Conservation (phyloP, 2,888 invertebrate genomes). For the Catocala fraxini region DNA sequence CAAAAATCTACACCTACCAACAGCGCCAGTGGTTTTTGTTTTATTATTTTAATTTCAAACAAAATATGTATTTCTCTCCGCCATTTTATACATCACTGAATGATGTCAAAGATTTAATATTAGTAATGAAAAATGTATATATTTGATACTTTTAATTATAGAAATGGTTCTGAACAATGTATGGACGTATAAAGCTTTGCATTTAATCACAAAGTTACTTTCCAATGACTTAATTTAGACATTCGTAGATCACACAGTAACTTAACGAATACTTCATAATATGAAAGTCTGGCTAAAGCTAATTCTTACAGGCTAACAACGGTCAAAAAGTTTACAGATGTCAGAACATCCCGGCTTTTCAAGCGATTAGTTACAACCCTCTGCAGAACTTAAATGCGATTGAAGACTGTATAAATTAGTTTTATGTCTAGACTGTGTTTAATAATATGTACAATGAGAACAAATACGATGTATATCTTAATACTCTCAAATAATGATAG, state of each 20-base stretch:
- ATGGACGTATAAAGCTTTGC: constrained; percentile 35
- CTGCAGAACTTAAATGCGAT: too few relatives aligned
- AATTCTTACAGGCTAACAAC: too few relatives aligned
- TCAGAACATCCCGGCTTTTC: too few relatives aligned
- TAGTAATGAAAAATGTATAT: constrained; percentile 57
- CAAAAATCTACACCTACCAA: constrained; percentile 21
- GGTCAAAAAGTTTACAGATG: too few relatives aligned
- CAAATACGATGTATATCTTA: constrained; percentile 8
- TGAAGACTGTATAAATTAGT: too few relatives aligned
- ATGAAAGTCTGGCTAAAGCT: neutral
- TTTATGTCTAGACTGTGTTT: too few relatives aligned
- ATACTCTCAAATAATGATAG: constrained; percentile 9
- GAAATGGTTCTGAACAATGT: constrained; percentile 45
- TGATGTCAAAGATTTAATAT: constrained; percentile 51
- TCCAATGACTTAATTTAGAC: constrained; percentile 27
- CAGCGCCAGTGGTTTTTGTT: constrained; percentile 34
- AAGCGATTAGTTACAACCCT: too few relatives aligned
- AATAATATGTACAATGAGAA: constrained; percentile 1
- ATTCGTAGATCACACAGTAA: constrained; percentile 18
- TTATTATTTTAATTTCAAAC: constrained; percentile 24
- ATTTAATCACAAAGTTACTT: constrained; percentile 38
- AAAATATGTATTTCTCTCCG: constrained; percentile 33
- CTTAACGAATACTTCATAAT: constrained; percentile 6
- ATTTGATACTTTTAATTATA: constrained; percentile 53
- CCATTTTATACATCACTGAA: constrained; percentile 49